These are phyloP conservation scores for Drosophila mojavensis DNA, from an alignment of 1,140 invertebrate genomes.

Conservation along the genomic window DNA sequence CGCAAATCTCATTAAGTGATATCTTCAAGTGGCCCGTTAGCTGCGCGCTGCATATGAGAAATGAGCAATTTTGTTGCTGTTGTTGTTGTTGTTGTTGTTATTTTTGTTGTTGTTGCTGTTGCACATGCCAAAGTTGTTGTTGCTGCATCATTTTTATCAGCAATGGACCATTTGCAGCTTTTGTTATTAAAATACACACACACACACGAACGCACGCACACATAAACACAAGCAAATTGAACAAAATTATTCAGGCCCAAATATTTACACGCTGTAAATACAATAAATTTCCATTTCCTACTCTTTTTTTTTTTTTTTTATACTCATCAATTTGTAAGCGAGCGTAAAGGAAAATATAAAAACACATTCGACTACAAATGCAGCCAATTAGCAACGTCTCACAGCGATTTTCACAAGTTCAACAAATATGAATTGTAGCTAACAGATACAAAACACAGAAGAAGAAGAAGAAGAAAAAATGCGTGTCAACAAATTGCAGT, in stretches of 20 bases:
- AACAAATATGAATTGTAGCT: conserved; percentile 76
- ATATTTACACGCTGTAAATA: conserved; percentile 70
- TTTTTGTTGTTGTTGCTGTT: conserved; percentile 36
- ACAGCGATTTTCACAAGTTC: conserved; percentile 76
- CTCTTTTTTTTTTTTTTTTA: conserved; percentile 23
- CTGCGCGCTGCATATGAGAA: conserved; percentile 62
- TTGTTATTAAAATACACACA: conserved; percentile 68
- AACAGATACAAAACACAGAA: conserved; percentile 50
- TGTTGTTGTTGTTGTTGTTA: conserved; percentile 44
- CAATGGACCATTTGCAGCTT: conserved; percentile 73
- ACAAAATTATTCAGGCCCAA: conserved; percentile 43
- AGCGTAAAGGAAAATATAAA: conserved; percentile 51
- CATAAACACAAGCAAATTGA: conserved; percentile 15
- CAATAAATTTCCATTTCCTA: conserved; percentile 62
- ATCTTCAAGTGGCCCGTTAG: conserved; percentile 82
- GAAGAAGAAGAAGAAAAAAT: neutral
- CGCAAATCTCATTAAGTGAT: conserved; percentile 83
- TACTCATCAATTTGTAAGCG: conserved; percentile 58
- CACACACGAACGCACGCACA: conserved; percentile 15
- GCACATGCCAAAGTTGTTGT: conserved; percentile 53
- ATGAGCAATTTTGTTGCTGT: conserved; percentile 60
- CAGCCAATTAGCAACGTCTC: conserved; percentile 73
- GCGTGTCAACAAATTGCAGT: conserved; percentile 69
- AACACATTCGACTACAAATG: conserved; percentile 62
- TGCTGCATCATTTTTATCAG: conserved; percentile 59